Evolutionary conservation across 1,140 invertebrate genomes (phyloP), one percentile per base, ranked within the genome.

Genomic region (Lepidurus couesii): DNA sequence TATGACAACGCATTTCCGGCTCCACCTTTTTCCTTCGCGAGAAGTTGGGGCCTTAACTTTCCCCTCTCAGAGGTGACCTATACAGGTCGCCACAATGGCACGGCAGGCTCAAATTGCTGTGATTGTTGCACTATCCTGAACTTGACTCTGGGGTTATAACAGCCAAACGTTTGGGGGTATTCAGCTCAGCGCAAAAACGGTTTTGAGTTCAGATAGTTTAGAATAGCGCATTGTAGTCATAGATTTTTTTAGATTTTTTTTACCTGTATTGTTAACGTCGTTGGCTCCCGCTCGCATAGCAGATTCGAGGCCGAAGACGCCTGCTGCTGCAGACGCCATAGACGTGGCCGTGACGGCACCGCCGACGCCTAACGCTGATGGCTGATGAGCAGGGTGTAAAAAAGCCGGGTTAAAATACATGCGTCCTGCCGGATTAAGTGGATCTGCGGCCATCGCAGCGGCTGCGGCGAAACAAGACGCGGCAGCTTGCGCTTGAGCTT

Each of bases 371-470:
- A 80, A 44, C 42, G 78, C 78, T 16, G 73, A 75, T 21, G 78
- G 73, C 34, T 79, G 78, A 16, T 65, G 53, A 13, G 53, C 53
- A 13, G 53, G 53, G 24, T 91, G 93, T 80, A 94, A 87, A 86
- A 95, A 95, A 74, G 92, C 92, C 75, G 81, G 75, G 45, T 80
- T 82, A 78, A 82, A 82, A 77, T 83, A 83, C 82, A 83, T 82
- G 44, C 82, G 81, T 8, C 82, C 75, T 8, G 80, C 80, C 13
- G 78, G 75, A 42, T 75, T 80, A 24, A 80, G 74, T 6, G 78
- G 80, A 47, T 80, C 80, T 21, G 75, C 78, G 6, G 75, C 74
- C 78, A 79, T 78, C 42, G 78, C 75, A 9, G 74, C 74, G 21
- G 74, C 76, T 13, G 80, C 78, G 94, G 93, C 44, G 93, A 65